These are phyloP conservation scores for Acanthisitta chloris DNA, from an alignment of 2,113 vertebrate genomes.

Conservation along the genomic window DNA sequence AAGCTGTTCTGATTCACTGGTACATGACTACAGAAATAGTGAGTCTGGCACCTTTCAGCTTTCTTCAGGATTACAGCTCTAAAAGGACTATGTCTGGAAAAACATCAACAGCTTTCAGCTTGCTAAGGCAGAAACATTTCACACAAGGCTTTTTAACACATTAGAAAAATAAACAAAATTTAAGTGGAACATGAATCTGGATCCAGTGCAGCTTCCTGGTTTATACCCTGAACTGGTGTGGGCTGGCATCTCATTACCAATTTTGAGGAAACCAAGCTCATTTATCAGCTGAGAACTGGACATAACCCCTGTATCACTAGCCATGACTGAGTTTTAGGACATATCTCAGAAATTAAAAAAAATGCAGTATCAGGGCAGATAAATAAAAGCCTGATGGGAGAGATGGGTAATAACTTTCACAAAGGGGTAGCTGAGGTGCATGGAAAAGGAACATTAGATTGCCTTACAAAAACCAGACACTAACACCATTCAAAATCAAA, in stretches of 20 bases:
- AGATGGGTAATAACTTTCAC: not conserved
- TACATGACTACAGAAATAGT: not conserved
- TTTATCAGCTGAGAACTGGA: not conserved
- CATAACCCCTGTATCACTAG: not conserved
- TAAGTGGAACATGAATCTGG: not conserved
- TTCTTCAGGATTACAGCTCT: slow-evolving; percentile 4
- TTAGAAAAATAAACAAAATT: slow-evolving; percentile 2
- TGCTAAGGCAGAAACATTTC: slow-evolving; percentile 6
- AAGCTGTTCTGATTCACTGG: slow-evolving; percentile 39
- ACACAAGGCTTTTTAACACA: not conserved
- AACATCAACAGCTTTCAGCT: not conserved
- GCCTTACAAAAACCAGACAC: not conserved
- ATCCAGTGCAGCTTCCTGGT: not conserved
- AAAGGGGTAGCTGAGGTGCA: not conserved
- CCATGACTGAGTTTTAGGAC: not conserved
- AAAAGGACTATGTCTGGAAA: not conserved
- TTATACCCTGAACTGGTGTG: not conserved
- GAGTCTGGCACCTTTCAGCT: slow-evolving; percentile 52
- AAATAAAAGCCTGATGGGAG: not conserved
- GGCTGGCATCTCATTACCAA: not conserved
- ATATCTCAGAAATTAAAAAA: not conserved
- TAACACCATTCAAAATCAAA: not conserved
- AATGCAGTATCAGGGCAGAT: not conserved
- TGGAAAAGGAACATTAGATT: not conserved
- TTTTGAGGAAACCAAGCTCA: not conserved